These are phyloP conservation scores for Lycodopsis pacificus DNA, from an alignment of 2,797 vertebrate species.

Conservation along the genomic window DNA sequence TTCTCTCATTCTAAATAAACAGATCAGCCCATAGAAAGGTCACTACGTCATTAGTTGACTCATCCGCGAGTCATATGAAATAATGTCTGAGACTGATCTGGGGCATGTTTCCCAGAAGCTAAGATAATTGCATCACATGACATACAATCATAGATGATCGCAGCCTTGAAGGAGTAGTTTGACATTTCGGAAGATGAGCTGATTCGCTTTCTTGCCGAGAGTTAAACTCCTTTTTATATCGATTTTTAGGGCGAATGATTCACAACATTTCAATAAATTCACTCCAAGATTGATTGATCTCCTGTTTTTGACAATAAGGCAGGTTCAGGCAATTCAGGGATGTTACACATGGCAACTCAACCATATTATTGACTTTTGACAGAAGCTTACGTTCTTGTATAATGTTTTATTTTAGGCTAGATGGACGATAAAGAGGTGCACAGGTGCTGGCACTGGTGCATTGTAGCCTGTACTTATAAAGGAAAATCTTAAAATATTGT, in stretches of 20 bases:
- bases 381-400: neutral
- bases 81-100: constrained; percentile 39
- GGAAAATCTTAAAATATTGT: no score
- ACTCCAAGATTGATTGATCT: neutral
- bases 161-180: constrained; percentile 32
- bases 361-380: neutral
- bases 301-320: neutral
- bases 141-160: constrained; percentile 30
- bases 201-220: constrained; percentile 13
- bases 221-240: neutral
- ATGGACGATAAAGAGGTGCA: neutral
- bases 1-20: constrained; percentile 52
- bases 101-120: constrained; percentile 32
- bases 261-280: constrained; percentile 9
- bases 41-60: constrained; percentile 50
- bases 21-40: constrained; percentile 45
- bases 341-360: neutral
- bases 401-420: neutral
- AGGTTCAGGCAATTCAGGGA: neutral
- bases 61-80: constrained; percentile 49
- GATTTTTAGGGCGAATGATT: constrained; percentile 1
- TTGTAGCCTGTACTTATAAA: neutral
- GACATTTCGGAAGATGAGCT: constrained; percentile 35
- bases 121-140: constrained; percentile 30
- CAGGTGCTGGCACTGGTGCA: neutral